Conservation (phyloP, 2,797 vertebrate species). For the Onychomys torridus region DNA sequence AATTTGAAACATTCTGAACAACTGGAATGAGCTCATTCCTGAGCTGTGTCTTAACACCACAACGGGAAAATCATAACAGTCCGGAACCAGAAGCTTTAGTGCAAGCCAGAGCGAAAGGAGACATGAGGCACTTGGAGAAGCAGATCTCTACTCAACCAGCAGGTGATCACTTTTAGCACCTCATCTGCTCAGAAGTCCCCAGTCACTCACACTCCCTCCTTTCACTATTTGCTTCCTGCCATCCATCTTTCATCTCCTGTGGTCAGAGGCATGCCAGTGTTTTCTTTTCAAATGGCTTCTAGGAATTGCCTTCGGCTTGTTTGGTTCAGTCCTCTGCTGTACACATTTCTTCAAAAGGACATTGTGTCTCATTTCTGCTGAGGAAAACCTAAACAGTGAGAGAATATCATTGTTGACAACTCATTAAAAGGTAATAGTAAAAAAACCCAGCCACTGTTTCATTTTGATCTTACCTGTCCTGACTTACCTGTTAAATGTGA, state of each 20-base stretch:
- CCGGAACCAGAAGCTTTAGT: constrained; percentile 58
- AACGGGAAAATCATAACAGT: constrained; percentile 59
- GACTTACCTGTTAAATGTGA: constrained; percentile 19
- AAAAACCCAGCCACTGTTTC: constrained; percentile 20
- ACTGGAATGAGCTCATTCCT: constrained; percentile 72
- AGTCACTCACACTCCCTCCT: constrained; percentile 10
- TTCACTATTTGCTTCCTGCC: constrained; percentile 70
- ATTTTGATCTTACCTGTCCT: constrained; percentile 42
- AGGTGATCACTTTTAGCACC: constrained; percentile 56
- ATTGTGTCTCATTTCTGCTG: constrained; percentile 60
- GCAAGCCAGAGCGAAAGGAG: constrained; percentile 53
- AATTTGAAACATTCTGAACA: constrained; percentile 71
- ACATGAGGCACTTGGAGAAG: constrained; percentile 26
- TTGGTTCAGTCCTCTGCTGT: constrained; percentile 52
- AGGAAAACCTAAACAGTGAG: constrained; percentile 54
- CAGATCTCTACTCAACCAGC: constrained; percentile 59
- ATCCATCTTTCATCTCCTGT: constrained; percentile 65
- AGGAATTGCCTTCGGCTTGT: constrained; percentile 69
- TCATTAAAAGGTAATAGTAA: too few relatives aligned
- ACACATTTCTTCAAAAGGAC: constrained; percentile 64
- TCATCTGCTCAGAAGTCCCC: constrained; percentile 35
- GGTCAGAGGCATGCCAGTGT: constrained; percentile 59
- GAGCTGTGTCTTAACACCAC: constrained; percentile 56
- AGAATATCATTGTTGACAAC: constrained; percentile 57
- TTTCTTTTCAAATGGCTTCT: constrained; percentile 78